A percentile compares a stretch with the other conserved stretches of the same genome.
Evolutionary conservation across 2,888 invertebrate genomes (phyloP).

Genomic region (Loripinus fragilis): DNA sequence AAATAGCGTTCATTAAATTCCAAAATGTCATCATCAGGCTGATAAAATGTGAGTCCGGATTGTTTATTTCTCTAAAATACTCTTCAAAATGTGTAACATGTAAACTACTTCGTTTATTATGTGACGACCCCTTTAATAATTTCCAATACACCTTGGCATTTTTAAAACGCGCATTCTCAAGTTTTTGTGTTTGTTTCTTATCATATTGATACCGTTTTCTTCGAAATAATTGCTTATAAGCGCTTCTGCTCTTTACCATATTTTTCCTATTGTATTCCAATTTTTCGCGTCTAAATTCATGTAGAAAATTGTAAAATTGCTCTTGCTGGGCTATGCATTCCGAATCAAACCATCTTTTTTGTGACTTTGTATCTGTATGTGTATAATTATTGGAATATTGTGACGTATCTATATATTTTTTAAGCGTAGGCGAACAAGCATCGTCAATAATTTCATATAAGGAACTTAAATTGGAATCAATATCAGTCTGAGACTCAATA

Average conservation of each 20-base stretch:
- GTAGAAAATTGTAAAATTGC: conserved; percentile 11
- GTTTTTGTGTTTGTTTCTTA: conserved; percentile 11
- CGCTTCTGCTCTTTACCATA: conserved; percentile 11
- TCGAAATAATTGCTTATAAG: conserved; percentile 3
- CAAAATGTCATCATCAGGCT: not conserved
- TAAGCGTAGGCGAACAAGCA: conserved; percentile 1
- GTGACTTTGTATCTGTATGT: not conserved
- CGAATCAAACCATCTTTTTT: conserved; percentile 22
- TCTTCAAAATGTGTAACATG: not conserved
- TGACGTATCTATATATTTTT: not conserved
- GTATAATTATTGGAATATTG: not conserved
- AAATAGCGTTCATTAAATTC: not conserved
- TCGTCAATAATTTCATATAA: conserved; percentile 6
- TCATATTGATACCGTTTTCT: conserved; percentile 10
- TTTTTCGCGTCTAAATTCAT: conserved; percentile 7
- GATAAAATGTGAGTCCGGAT: not conserved
- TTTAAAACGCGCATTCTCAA: conserved; percentile 12
- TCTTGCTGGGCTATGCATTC: conserved; percentile 13
- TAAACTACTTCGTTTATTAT: not conserved
- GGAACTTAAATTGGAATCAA: conserved; percentile 1
- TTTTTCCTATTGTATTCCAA: conserved; percentile 1
- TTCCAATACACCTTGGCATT: conserved; percentile 33
- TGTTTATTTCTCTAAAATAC: conserved; percentile 3
- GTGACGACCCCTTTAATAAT: not conserved
- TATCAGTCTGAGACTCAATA: not conserved